A percentile compares a stretch with the other conserved stretches of the same genome.
These are phyloP conservation scores for Amphiduros pacificus DNA, from an alignment of 2,888 invertebrate genomes.

Conservation along the genomic window DNA sequence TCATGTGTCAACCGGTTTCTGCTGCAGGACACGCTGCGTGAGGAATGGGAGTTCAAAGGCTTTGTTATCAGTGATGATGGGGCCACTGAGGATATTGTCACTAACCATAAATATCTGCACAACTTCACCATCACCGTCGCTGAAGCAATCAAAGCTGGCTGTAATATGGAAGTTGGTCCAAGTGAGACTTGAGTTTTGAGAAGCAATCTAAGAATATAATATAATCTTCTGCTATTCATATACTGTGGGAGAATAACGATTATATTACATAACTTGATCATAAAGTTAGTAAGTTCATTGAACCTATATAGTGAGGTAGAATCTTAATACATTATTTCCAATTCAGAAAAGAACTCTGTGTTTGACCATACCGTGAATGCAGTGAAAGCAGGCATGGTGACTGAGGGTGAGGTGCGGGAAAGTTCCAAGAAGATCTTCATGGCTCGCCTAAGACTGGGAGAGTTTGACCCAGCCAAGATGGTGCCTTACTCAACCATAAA, in stretches of 20 bases:
- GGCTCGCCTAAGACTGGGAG: slow-evolving; percentile 33
- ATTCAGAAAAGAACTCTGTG: background rate
- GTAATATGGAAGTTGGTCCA: slow-evolving; percentile 29
- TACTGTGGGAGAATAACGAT: too few relatives aligned
- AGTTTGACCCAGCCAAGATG: slow-evolving; percentile 38
- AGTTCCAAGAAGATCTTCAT: slow-evolving; percentile 28
- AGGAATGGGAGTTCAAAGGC: slow-evolving; percentile 49
- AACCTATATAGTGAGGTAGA: too few relatives aligned
- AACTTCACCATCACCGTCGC: slow-evolving; percentile 27
- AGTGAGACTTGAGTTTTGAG: too few relatives aligned
- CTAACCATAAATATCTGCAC: slow-evolving; percentile 27
- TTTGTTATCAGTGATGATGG: slow-evolving; percentile 51
- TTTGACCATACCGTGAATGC: slow-evolving; percentile 23
- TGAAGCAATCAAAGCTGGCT: slow-evolving; percentile 29
- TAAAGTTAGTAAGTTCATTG: too few relatives aligned
- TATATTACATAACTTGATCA: too few relatives aligned
- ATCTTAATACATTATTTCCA: too few relatives aligned
- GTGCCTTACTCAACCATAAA: slow-evolving; percentile 40
- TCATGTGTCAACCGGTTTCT: slow-evolving; percentile 34
- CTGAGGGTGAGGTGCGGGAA: slow-evolving; percentile 24
- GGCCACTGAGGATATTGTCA: slow-evolving; percentile 38
- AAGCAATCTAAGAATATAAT: too few relatives aligned
- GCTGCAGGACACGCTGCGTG: slow-evolving; percentile 37
- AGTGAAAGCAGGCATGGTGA: slow-evolving; percentile 1
- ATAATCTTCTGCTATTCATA: too few relatives aligned